These are phyloP conservation scores for Heterocephalus glaber DNA, from an alignment of 2,113 vertebrate genomes.

Conservation along the genomic window DNA sequence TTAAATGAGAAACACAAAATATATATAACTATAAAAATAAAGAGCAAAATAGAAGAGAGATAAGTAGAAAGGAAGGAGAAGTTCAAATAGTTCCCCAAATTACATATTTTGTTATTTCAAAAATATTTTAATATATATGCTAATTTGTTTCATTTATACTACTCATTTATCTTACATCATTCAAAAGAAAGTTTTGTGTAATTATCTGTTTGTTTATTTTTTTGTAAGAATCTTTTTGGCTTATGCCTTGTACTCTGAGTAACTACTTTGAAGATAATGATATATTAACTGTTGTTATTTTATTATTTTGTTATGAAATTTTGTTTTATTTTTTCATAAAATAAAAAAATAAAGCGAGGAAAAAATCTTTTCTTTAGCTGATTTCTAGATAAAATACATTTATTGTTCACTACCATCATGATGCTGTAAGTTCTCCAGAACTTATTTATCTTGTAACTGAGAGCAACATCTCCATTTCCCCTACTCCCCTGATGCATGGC, in stretches of 20 bases:
- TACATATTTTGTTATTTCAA: background rate
- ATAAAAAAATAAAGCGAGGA: background rate
- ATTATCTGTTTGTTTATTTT: background rate
- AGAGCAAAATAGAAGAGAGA: background rate
- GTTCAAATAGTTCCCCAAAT: background rate
- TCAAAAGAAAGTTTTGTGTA: background rate
- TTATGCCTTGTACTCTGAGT: background rate
- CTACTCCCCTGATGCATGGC: too few species aligned
- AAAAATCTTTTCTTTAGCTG: background rate
- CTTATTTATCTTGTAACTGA: background rate
- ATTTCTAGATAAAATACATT: background rate
- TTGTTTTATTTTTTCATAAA: background rate
- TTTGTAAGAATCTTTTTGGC: background rate
- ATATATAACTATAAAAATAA: background rate
- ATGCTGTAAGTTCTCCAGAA: background rate
- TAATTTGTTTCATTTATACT: background rate
- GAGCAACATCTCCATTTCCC: background rate
- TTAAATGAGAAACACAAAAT: background rate
- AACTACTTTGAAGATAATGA: background rate
- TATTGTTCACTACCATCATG: background rate
- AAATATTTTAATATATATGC: background rate
- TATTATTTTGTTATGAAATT: background rate
- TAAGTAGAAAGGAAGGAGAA: background rate
- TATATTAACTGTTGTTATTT: background rate
- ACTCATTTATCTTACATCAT: background rate